These are phyloP conservation scores for Cydia fagiglandana DNA, from an alignment of 1,140 invertebrate genomes.

Conservation along the genomic window DNA sequence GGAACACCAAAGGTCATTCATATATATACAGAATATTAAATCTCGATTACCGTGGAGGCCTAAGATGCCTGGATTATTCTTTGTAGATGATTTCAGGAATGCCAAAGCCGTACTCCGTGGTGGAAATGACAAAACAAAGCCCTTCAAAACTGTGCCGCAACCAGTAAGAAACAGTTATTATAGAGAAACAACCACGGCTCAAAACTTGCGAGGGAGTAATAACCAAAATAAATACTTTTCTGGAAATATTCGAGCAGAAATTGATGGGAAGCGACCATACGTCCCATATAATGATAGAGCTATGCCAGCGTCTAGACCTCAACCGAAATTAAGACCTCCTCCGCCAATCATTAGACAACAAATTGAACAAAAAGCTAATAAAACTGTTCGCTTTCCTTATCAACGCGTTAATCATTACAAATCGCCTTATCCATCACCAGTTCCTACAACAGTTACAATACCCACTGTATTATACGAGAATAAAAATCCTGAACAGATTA, in stretches of 20 bases:
- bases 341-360: not conserved
- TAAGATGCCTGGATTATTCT: not conserved
- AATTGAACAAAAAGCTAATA: not conserved
- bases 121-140: not conserved
- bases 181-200: not conserved
- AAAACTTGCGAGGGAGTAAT: not conserved
- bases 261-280: not conserved
- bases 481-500: not conserved
- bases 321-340: not conserved
- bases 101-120: not conserved
- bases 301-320: not conserved
- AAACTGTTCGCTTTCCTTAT: not conserved
- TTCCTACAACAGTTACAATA: not conserved
- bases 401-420: not conserved
- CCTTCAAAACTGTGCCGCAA: not conserved
- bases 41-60: not conserved
- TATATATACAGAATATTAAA: constrained; percentile 37
- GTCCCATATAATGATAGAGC: not conserved
- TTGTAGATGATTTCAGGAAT: not conserved
- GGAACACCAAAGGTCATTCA: constrained; percentile 49
- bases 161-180: not conserved
- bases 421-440: not conserved
- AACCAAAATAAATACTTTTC: not conserved
- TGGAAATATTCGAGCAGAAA: not conserved
- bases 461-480: not conserved